Conservation (phyloP, 2,113 vertebrate genomes). For the Eira barbara region DNA sequence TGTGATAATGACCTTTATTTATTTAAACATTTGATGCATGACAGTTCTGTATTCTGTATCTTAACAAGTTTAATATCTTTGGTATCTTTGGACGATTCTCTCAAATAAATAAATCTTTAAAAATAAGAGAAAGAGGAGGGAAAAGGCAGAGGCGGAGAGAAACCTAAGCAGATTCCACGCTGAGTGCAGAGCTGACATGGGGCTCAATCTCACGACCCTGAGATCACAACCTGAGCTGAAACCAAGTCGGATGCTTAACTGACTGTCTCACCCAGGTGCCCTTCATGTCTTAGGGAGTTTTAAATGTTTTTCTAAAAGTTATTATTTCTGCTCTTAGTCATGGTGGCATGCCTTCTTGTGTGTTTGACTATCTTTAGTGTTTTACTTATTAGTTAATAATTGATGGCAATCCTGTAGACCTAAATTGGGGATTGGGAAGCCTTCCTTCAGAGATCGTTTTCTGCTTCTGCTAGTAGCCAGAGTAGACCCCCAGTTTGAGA, state of each 20-base stretch:
- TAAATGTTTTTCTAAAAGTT: not conserved
- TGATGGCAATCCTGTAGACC: not conserved
- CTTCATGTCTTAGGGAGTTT: not conserved
- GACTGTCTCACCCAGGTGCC: not conserved
- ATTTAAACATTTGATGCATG: conserved; percentile 12
- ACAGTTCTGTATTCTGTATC: not conserved
- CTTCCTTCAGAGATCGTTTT: not conserved
- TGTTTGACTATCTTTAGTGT: not conserved
- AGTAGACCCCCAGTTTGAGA: not conserved
- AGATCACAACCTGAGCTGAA: not conserved
- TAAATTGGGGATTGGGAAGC: not conserved
- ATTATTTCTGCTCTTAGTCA: not conserved
- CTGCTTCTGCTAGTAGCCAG: not conserved
- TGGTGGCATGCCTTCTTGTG: not conserved
- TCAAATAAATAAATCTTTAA: too few relatives aligned
- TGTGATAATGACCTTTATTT: conserved; percentile 9
- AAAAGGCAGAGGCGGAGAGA: not conserved
- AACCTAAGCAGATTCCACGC: not conserved
- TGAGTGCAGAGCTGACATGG: not conserved
- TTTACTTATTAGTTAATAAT: not conserved
- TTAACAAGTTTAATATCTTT: not conserved
- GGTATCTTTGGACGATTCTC: not conserved
- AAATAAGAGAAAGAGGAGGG: not conserved
- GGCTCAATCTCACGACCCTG: not conserved
- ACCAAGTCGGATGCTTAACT: not conserved